Conservation (phyloP, 2,888 invertebrate genomes). For the Thera britannica region DNA sequence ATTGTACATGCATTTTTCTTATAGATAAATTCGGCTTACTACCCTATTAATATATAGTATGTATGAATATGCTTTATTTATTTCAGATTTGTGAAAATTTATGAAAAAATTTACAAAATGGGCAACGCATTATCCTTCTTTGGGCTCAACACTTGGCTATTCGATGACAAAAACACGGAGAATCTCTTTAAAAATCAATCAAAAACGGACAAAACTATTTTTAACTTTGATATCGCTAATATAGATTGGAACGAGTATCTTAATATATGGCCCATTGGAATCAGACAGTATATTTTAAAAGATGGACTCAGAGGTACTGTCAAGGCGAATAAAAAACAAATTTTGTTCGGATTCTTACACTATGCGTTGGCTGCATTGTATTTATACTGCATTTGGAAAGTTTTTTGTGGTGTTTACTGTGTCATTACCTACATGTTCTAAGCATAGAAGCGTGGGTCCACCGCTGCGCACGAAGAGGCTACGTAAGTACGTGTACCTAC, state of each 20-base stretch:
- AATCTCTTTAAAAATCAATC: conserved; percentile 30
- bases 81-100: conserved; percentile 38
- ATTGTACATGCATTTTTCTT: too few species aligned
- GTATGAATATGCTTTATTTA: neutral
- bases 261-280: conserved; percentile 26
- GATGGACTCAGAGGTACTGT: conserved; percentile 31
- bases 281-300: conserved; percentile 34
- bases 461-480: too few species aligned
- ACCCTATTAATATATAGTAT: neutral
- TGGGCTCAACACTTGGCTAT: conserved; percentile 22
- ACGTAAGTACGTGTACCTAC: too few species aligned
- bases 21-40: too few species aligned
- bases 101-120: conserved; percentile 34
- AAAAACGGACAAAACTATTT: conserved; percentile 36
- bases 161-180: conserved; percentile 26
- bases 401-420: neutral
- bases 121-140: conserved; percentile 25
- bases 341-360: conserved; percentile 19
- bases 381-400: conserved; percentile 20
- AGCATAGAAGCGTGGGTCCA: too few species aligned
- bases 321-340: conserved; percentile 21
- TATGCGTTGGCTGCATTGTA: conserved; percentile 22
- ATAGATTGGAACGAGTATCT: conserved; percentile 31
- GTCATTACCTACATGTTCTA: neutral
- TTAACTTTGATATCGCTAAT: conserved; percentile 36